Conservation (phyloP, 1,140 invertebrate genomes). For the Brachionus asplanchnoidis region DNA sequence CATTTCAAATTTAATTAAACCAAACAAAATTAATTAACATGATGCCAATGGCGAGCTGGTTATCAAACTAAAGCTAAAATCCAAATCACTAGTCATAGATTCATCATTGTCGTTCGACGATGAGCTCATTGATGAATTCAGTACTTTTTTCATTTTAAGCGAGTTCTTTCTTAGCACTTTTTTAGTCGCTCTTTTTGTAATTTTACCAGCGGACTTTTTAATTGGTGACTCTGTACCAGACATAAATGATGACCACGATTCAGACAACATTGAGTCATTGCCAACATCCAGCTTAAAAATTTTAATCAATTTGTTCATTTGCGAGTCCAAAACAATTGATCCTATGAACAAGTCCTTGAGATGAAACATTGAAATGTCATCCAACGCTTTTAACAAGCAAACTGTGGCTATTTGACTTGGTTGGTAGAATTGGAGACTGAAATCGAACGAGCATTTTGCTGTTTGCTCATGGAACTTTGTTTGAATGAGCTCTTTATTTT, state of each 20-base stretch:
- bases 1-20: background rate
- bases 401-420: slow-evolving; percentile 18
- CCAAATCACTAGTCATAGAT: slow-evolving; percentile 13
- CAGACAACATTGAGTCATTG: background rate
- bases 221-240: background rate
- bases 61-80: background rate
- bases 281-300: background rate
- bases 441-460: background rate
- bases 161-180: background rate
- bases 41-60: background rate
- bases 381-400: background rate
- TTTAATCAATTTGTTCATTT: slow-evolving; percentile 3
- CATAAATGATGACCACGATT: background rate
- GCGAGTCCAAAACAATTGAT: background rate
- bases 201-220: background rate
- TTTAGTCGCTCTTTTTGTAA: background rate
- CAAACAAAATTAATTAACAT: background rate
- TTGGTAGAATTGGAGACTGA: background rate
- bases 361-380: background rate
- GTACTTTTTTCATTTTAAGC: background rate
- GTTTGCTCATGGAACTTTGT: background rate
- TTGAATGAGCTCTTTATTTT: background rate
- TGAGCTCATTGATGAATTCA: background rate
- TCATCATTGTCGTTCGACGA: background rate
- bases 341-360: background rate